A percentile compares a stretch with the other conserved stretches of the same genome.
These are phyloP conservation scores for Drosophila falleni DNA, from an alignment of 2,888 invertebrate species.

Conservation along the genomic window DNA sequence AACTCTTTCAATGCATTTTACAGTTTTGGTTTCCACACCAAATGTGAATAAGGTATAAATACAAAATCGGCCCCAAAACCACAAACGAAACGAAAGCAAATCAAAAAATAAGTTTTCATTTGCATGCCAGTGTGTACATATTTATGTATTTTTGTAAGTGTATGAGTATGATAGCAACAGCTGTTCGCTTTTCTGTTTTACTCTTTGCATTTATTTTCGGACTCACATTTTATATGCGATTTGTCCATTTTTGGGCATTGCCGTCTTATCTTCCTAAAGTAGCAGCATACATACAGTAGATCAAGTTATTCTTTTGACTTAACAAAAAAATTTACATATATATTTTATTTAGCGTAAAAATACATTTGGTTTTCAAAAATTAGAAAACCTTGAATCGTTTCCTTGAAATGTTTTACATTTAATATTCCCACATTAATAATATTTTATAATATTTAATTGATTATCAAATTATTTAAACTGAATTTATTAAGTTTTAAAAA, in stretches of 20 bases:
- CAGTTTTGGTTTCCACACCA: conserved; percentile 19
- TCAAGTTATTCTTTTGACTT: no score
- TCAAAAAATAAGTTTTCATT: conserved; percentile 41
- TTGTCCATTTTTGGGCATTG: conserved; percentile 56
- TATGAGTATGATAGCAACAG: conserved; percentile 47
- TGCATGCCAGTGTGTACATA: background rate
- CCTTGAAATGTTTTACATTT: background rate
- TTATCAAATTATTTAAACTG: no score
- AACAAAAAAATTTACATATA: no score
- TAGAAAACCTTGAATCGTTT: conserved; percentile 9
- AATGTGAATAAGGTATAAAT: conserved; percentile 23
- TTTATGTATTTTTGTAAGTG: no score
- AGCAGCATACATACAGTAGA: background rate
- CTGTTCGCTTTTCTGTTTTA: conserved; percentile 36
- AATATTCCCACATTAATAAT: background rate
- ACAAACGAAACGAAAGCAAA: conserved; percentile 40
- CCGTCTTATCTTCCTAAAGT: conserved; percentile 22
- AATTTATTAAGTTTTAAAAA: no score
- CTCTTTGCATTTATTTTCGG: conserved; percentile 35
- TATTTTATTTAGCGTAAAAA: no score
- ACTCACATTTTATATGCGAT: conserved; percentile 16
- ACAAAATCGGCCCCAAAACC: conserved; percentile 43
- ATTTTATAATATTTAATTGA: no score
- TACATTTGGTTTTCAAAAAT: background rate
- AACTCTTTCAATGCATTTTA: conserved; percentile 26